Evolutionary conservation across 1,140 invertebrate genomes (phyloP).

Genomic region (Sycophila sp.): DNA sequence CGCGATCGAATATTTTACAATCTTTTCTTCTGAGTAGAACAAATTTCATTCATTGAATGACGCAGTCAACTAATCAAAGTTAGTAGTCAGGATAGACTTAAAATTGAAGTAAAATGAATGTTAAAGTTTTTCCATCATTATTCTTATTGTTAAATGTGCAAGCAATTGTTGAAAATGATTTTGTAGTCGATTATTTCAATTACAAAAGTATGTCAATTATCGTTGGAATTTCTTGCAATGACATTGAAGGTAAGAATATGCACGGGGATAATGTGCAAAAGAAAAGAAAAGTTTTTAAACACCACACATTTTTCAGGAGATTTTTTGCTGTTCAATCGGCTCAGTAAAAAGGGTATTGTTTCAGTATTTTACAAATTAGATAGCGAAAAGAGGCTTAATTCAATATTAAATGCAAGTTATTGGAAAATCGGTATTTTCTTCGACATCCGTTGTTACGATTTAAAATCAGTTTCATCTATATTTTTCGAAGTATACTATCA

Average conservation of each 20-base stretch:
- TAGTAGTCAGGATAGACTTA: too few relatives aligned
- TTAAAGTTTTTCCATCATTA: too few relatives aligned
- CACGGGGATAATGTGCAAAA: too few relatives aligned
- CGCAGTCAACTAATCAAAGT: too few relatives aligned
- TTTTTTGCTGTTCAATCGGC: not conserved
- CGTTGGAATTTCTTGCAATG: constrained; percentile 4
- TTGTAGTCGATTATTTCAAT: constrained; percentile 13
- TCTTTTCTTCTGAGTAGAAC: too few relatives aligned
- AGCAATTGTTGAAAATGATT: not conserved
- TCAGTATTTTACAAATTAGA: constrained; percentile 1
- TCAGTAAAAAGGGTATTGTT: not conserved
- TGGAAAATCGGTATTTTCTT: constrained; percentile 5
- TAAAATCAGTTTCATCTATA: not conserved
- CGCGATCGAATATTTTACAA: too few relatives aligned
- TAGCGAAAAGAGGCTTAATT: not conserved
- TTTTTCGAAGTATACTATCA: constrained; percentile 12
- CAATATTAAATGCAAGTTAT: constrained; percentile 17
- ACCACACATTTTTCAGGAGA: not conserved
- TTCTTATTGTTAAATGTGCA: not conserved
- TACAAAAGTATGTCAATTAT: not conserved
- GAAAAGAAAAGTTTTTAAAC: not conserved
- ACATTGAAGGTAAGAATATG: not conserved
- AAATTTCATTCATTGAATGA: too few relatives aligned
- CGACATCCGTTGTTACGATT: not conserved
- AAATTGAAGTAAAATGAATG: too few relatives aligned